These are phyloP conservation scores for Pherbina coryleti DNA, from an alignment of 2,888 invertebrate genomes.

Conservation along the genomic window DNA sequence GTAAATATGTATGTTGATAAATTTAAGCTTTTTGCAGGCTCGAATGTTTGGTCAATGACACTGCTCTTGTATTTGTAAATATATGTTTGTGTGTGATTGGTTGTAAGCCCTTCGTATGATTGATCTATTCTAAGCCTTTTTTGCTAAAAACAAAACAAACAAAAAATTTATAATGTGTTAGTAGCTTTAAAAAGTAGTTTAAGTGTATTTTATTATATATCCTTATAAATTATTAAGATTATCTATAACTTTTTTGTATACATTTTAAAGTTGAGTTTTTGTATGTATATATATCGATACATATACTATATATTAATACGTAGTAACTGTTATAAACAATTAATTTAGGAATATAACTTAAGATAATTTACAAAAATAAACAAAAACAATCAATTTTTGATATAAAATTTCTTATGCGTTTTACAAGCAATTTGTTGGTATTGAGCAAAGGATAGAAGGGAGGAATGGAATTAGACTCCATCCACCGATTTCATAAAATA, in stretches of 20 bases:
- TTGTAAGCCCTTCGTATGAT: background rate
- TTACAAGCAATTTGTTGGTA: no score
- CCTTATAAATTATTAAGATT: background rate
- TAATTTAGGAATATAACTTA: background rate
- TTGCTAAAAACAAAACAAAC: background rate
- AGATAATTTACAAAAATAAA: background rate
- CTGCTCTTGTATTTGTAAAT: constrained; percentile 6
- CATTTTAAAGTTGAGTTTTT: background rate
- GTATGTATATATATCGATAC: background rate
- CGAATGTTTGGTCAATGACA: constrained; percentile 6
- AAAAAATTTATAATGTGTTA: constrained; percentile 55
- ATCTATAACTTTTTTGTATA: background rate
- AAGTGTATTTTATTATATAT: background rate
- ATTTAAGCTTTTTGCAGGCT: constrained; percentile 4
- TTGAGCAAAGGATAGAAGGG: no score
- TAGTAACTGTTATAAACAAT: background rate
- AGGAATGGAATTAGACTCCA: no score
- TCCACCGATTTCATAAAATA: no score
- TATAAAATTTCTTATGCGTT: no score
- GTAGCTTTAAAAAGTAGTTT: constrained; percentile 53
- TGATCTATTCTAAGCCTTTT: background rate
- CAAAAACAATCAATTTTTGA: no score
- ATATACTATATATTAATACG: background rate
- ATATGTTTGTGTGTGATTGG: background rate
- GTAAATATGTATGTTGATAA: background rate